A percentile compares a stretch with the other conserved stretches of the same genome.
phyloP scores from a whole-genome alignment of 37 sponge, comb jelly and placozoan genomes.

The Lycopodina hypogea region DNA sequence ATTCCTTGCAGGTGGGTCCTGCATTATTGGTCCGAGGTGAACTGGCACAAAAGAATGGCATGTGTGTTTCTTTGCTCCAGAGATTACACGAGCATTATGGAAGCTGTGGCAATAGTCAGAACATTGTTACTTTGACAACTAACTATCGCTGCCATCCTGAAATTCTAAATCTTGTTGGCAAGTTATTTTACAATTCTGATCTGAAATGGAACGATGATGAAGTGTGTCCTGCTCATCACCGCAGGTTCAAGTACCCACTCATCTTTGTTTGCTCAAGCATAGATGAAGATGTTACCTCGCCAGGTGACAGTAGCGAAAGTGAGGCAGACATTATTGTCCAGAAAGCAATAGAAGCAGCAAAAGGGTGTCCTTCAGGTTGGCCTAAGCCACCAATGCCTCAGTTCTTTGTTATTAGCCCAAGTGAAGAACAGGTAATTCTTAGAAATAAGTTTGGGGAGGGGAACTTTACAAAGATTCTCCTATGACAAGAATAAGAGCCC shows the following conservation, averaged over 20 bases:
- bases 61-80: constrained; percentile 34
- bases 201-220: constrained; percentile 4
- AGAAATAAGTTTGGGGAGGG: background rate
- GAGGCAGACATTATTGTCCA: constrained; percentile 38
- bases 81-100: constrained; percentile 39
- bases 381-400: constrained; percentile 1
- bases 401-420: constrained; percentile 45
- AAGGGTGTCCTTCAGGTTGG: constrained; percentile 52
- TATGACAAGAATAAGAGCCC: background rate
- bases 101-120: background rate
- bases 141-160: constrained; percentile 65
- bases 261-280: constrained; percentile 55
- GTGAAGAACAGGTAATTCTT: constrained; percentile 33
- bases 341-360: constrained; percentile 14
- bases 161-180: constrained; percentile 32
- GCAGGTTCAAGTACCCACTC: constrained; percentile 25
- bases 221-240: constrained; percentile 24
- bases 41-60: constrained; percentile 39
- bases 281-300: constrained; percentile 5
- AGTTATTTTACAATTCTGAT: constrained; percentile 48
- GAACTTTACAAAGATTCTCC: background rate
- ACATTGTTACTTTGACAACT: constrained; percentile 23
- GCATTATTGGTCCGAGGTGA: constrained; percentile 57
- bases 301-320: background rate
- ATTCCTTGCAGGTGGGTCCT: constrained; percentile 65